Evolutionary conservation across 2,113 vertebrate species (phyloP).

Genomic region (Illadopsis cleaveri): DNA sequence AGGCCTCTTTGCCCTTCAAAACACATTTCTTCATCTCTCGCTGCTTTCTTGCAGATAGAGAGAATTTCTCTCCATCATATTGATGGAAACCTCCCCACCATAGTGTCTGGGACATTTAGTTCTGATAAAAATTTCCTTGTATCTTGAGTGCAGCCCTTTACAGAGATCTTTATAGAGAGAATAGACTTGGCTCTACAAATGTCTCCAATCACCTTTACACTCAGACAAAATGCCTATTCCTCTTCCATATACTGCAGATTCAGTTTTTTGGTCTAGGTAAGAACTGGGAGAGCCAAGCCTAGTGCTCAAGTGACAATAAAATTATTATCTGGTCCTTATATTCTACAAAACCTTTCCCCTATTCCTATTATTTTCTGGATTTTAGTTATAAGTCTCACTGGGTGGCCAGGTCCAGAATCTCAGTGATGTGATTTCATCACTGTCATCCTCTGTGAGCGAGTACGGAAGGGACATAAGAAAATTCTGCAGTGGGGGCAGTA

Average conservation of each 20-base stretch:
- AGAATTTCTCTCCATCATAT: background rate
- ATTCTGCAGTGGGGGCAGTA: background rate
- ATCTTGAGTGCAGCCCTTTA: background rate
- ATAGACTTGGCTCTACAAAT: background rate
- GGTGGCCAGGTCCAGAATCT: background rate
- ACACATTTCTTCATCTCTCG: background rate
- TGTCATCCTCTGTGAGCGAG: accelerated
- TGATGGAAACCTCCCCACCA: background rate
- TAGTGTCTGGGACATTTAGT: background rate
- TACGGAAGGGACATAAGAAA: background rate
- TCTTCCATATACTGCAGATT: background rate
- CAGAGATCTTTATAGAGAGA: background rate
- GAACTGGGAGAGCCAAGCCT: background rate
- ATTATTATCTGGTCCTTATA: background rate
- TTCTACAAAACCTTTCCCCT: background rate
- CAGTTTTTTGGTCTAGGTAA: background rate
- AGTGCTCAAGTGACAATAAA: background rate
- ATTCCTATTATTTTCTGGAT: background rate
- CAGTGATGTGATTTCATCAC: background rate
- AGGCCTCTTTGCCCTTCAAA: background rate
- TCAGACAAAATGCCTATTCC: too few relatives aligned
- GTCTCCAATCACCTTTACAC: background rate
- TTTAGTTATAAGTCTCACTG: background rate
- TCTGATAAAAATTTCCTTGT: background rate
- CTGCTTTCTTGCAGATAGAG: background rate